phyloP scores from a whole-genome alignment of 1,140 invertebrate species.

The Musca vetustissima region DNA sequence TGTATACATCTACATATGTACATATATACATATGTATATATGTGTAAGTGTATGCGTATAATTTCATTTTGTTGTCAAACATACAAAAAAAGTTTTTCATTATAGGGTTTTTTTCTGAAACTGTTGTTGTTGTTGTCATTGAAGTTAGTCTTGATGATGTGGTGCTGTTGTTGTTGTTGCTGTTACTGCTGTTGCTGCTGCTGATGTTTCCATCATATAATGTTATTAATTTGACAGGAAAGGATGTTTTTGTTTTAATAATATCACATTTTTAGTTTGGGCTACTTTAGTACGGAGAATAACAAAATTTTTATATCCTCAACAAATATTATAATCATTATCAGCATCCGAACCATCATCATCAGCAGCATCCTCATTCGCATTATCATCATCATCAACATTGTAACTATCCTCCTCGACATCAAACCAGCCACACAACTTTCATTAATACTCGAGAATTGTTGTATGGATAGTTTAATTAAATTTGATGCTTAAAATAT shows the following conservation, averaged over 20 bases:
- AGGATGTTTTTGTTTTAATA: constrained; percentile 18
- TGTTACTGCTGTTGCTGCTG: neutral
- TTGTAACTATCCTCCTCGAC: neutral
- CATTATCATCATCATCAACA: constrained; percentile 16
- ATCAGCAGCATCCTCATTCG: no score
- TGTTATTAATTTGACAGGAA: constrained; percentile 24
- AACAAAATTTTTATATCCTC: neutral
- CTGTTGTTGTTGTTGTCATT: constrained; percentile 1
- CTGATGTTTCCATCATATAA: constrained; percentile 3
- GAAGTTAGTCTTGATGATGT: neutral
- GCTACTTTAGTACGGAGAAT: no score
- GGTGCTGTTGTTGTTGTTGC: neutral
- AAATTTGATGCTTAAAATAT: constrained; percentile 15
- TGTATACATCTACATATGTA: no score
- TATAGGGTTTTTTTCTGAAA: constrained; percentile 15
- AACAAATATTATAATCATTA: neutral
- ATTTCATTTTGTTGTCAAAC: constrained; percentile 24
- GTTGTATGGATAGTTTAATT: neutral
- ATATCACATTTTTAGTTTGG: constrained; percentile 5
- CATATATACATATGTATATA: no score
- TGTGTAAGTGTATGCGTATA: neutral
- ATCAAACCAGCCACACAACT: neutral
- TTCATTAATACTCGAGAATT: neutral
- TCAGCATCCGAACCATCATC: no score
- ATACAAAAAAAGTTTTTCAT: neutral